Conservation (phyloP, 2,113 vertebrate species). For the Nanorana parkeri region DNA sequence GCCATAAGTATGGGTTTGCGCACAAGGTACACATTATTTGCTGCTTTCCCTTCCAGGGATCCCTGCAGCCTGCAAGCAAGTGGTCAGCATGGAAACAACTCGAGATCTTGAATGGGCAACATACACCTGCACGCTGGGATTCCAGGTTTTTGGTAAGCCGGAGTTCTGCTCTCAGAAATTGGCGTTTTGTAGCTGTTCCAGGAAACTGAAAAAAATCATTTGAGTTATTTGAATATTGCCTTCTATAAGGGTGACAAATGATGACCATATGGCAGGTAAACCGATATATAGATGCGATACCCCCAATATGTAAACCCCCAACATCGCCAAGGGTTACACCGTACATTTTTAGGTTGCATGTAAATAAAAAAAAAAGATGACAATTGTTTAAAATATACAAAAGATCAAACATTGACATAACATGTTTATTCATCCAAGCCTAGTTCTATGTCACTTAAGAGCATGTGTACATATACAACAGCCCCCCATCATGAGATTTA, state of each 20-base stretch:
- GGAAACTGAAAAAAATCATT: no score
- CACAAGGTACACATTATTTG: no score
- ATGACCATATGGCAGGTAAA: not conserved
- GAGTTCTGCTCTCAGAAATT: not conserved
- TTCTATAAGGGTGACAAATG: not conserved
- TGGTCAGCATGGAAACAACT: constrained; percentile 93
- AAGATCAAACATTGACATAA: no score
- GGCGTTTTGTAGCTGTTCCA: not conserved
- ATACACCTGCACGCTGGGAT: constrained; percentile 91
- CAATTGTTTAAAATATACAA: no score
- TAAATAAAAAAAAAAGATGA: no score
- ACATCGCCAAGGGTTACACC: no score
- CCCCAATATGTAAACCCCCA: no score
- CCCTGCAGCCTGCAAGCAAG: constrained; percentile 95
- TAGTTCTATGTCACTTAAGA: no score
- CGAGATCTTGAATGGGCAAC: constrained; percentile 92
- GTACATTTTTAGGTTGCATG: no score
- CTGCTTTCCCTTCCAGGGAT: constrained; percentile 78
- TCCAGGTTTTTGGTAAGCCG: constrained; percentile 92
- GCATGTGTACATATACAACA: not conserved
- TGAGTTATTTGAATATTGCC: no score
- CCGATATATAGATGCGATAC: not conserved
- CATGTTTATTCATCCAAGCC: no score
- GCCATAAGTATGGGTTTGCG: no score
- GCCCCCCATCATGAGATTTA: not conserved